phyloP scores from a whole-genome alignment of 2,113 vertebrate species.

The Mustela nigripes region DNA sequence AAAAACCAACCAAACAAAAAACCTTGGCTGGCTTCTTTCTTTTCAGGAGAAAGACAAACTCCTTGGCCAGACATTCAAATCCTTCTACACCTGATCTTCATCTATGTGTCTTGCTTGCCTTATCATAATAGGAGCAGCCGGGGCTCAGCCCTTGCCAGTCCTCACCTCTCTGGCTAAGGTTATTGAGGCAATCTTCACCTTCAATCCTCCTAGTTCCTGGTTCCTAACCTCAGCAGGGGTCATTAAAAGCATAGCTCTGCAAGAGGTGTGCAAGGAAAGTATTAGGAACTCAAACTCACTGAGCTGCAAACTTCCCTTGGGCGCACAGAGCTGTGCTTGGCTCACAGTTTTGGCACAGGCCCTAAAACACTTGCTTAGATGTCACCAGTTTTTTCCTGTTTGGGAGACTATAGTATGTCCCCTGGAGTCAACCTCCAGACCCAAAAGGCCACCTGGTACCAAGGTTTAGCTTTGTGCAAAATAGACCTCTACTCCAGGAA shows the following conservation, averaged over 20 bases:
- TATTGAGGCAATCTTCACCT: neutral
- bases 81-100: neutral
- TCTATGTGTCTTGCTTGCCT: neutral
- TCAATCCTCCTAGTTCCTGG: neutral
- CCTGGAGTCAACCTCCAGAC: neutral
- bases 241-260: neutral
- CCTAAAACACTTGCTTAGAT: neutral
- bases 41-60: neutral
- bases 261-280: neutral
- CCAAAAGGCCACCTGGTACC: too few relatives aligned
- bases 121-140: neutral
- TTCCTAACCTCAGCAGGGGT: neutral
- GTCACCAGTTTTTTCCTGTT: neutral
- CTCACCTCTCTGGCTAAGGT: neutral
- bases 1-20: neutral
- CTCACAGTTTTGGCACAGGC: neutral
- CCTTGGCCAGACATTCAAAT: neutral
- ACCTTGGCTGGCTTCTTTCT: neutral
- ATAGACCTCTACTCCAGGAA: neutral
- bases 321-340: neutral
- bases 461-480: neutral
- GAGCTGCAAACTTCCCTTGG: neutral
- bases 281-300: neutral
- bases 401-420: neutral
- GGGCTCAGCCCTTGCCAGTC: neutral